Evolutionary conservation across 2,888 invertebrate species (phyloP).

Genomic region (Idaea biselata): DNA sequence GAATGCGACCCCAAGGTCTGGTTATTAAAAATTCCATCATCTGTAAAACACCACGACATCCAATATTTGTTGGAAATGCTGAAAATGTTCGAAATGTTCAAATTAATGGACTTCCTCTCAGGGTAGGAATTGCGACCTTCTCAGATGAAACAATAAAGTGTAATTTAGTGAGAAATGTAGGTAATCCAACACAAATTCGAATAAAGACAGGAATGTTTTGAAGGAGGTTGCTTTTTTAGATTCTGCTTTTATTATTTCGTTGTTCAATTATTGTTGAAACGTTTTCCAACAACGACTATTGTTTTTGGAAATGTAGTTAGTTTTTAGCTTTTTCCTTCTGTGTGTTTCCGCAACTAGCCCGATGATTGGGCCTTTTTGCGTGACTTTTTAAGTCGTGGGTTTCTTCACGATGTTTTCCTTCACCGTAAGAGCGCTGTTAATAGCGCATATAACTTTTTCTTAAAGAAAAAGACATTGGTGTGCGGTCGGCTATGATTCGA

Average conservation of each 20-base stretch:
- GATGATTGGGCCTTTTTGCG: too few species aligned
- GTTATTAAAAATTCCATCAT: constrained; percentile 30
- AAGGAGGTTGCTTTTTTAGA: neutral
- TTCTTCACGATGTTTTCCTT: too few species aligned
- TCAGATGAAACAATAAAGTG: constrained; percentile 1
- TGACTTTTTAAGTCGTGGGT: too few species aligned
- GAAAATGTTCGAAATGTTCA: constrained; percentile 15
- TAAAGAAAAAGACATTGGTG: too few species aligned
- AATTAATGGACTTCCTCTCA: constrained; percentile 17
- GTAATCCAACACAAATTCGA: constrained; percentile 1
- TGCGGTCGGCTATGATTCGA: too few species aligned
- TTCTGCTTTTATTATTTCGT: constrained; percentile 6
- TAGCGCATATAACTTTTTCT: too few species aligned
- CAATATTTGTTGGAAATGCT: constrained; percentile 2
- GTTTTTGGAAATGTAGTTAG: constrained; percentile 14
- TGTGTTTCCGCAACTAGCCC: too few species aligned
- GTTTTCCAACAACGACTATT: constrained; percentile 15
- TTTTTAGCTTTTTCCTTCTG: too few species aligned
- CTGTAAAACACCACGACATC: constrained; percentile 2
- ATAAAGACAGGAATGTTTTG: neutral
- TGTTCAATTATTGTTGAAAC: constrained; percentile 6
- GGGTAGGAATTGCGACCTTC: neutral
- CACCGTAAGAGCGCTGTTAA: too few species aligned
- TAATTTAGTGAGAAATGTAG: constrained; percentile 1
- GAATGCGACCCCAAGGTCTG: constrained; percentile 17